Evolutionary conservation across 2,888 invertebrate genomes (phyloP).

Genomic region (Salpingus planirostris): DNA sequence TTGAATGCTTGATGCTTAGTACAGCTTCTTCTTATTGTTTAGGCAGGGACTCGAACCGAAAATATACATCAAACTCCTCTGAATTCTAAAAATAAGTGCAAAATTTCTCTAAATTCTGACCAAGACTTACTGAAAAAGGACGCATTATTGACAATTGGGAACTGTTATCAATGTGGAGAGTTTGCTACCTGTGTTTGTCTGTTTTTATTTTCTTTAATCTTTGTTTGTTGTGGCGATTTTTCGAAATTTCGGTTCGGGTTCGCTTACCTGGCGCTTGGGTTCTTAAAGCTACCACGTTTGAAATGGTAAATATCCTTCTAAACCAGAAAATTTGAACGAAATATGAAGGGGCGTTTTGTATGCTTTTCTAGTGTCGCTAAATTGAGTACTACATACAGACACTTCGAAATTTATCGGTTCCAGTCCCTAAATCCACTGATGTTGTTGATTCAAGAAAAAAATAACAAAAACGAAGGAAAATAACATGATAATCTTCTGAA

Average conservation of each 20-base stretch:
- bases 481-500: conserved; percentile 28
- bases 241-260: conserved; percentile 40
- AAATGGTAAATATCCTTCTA: too few relatives aligned
- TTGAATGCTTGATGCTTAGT: conserved; percentile 39
- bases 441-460: too few relatives aligned
- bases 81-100: too few relatives aligned
- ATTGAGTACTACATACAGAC: conserved; percentile 2
- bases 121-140: too few relatives aligned
- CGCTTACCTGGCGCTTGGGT: conserved; percentile 37
- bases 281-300: conserved; percentile 17
- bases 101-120: too few relatives aligned
- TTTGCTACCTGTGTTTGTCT: too few relatives aligned
- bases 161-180: too few relatives aligned
- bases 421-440: conserved; percentile 32
- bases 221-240: neutral
- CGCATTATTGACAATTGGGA: too few relatives aligned
- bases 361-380: conserved; percentile 9
- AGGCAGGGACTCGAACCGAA: conserved; percentile 44
- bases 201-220: neutral
- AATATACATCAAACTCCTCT: too few relatives aligned
- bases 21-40: conserved; percentile 36
- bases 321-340: too few relatives aligned
- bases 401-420: conserved; percentile 30
- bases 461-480: too few relatives aligned
- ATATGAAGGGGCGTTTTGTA: conserved; percentile 13